Base-by-base conservation (phyloP, 2,797 vertebrate species). In the Acestrorhynchus altus region DNA sequence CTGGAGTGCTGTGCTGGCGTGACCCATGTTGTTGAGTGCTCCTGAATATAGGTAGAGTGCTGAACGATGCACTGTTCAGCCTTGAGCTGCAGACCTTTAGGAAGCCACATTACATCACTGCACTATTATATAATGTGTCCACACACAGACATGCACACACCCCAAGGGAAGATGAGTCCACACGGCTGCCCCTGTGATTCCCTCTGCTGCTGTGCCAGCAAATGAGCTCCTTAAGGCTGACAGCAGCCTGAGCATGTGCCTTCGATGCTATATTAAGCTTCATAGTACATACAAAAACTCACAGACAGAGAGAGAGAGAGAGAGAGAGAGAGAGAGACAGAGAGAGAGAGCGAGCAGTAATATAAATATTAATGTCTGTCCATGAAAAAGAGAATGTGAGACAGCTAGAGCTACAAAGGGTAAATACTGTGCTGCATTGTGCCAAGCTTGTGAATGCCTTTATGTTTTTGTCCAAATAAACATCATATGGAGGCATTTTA, bases 21-120 rank as follows among this genome's bases (percentile, higher is more conserved):
- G 31, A 61, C 18, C 8, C 26, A n/a, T n/a, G 35, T 6, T 76
- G 20, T 51, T 54, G 42, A 54, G 31, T 72, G 70, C 64, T 71
- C 72, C 73, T 77, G 40, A 54, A 83, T 74, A 84, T 87, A 91
- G 90, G 87, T 91, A 87, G 57, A 76, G 15, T 78, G 63, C 64
- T 80, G 74, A 83, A 80, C 64, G 68, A 72, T 42, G 68, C 70
- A 68, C 20, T 26, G 61, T 87, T 88, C 74, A 79, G 85, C 86
- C 86, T 82, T 89, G 81, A 85, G 84, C 85, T 74, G 87, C 84
- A 86, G 83, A 88, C 89, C 83, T 87, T 83, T 81, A 84, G 39
- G 69, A 77, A 77, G 77, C 75, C 2, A 81, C 85, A 92, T 93
- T 92, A 92, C 91, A 91, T 93, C 90, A 93, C 81, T 88, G 52